A percentile compares a stretch with the other conserved stretches of the same genome.
Conservation (phyloP, 2,113 vertebrate species). For the Gallinago media region DNA sequence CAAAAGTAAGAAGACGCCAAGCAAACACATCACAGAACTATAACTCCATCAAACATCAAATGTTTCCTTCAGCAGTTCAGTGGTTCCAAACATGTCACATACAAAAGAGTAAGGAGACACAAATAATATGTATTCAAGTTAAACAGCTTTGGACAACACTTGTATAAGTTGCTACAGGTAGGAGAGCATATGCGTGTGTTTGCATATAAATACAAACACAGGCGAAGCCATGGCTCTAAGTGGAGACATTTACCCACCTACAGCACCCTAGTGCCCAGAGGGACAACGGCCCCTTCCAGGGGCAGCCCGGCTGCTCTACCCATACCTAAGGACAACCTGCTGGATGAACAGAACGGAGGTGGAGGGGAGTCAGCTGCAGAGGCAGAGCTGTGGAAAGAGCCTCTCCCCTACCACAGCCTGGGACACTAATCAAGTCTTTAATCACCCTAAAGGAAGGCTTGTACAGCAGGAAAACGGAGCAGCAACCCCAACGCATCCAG, state of each 20-base stretch:
- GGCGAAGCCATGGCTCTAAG: not conserved
- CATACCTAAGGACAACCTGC: not conserved
- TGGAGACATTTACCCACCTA: not conserved
- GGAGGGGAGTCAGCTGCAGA: not conserved
- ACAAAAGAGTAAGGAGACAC: not conserved
- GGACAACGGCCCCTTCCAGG: too few relatives aligned
- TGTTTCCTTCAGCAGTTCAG: not conserved
- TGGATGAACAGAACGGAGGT: not conserved
- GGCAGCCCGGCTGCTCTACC: not conserved
- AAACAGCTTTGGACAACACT: not conserved
- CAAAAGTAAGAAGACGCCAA: not conserved
- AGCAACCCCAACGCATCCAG: not conserved
- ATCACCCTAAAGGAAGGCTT: not conserved
- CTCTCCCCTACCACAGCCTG: not conserved
- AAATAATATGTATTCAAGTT: not conserved
- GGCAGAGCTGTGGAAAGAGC: not conserved
- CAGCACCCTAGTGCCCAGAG: rapidly evolving
- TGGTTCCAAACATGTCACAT: not conserved
- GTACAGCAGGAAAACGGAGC: not conserved
- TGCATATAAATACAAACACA: not conserved
- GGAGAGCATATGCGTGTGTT: not conserved
- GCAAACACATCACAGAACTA: not conserved
- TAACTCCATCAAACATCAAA: not conserved
- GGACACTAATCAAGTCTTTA: not conserved
- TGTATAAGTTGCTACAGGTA: not conserved